Evolutionary conservation across 2,113 vertebrate species (phyloP), one percentile per base, ranked within the genome.

Genomic region (Nematolebias whitei): DNA sequence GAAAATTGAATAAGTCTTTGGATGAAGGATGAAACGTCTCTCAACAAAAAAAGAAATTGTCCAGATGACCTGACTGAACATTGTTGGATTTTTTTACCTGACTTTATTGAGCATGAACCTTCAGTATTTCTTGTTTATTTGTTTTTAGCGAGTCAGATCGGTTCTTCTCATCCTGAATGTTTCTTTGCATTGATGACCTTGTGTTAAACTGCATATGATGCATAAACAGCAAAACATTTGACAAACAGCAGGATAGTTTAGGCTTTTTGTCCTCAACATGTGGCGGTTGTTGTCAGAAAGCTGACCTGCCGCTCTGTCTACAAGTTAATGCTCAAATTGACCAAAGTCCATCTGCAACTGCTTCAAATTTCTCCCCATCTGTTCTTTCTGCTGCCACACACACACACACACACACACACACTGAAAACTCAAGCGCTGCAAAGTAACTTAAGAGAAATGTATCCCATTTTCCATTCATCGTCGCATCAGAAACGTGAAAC

Each of bases 291-390:
- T 78, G 43, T 68, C 71, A 68, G 39, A 71, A 60, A 68, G 59
- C 65, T 82, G 79, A 87, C 74, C 83, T 70, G 69, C 73, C n/a
- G 1, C 40, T 66, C 71, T 66, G 50, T 59, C 68, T 74, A 53
- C 76, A 72, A 71, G 71, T 85, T 78, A 87, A 73, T 72, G 67
- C 78, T 76, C 64, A 78, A 78, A 51, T 78, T 60, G 50, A 74
- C 65, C 61, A 57, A 47, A 45, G 59, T 65, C 68, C 68, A 74
- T 80, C 72, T 83, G 76, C 59, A 81, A 63, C 69, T 71, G 73
- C 77, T 78, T 78, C 77, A 75, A 63, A 74, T 80, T 79, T 79
- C 50, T 14, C 69, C 49, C 80, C 85, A 91, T 89, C 88, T 89
- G 85, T 80, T 61, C 7, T 40, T 23, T 47, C 45, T 60, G 51